Evolutionary conservation across 2,113 vertebrate species (phyloP), one percentile per base, ranked within the genome.

Genomic region (Bambusicola thoracicus): DNA sequence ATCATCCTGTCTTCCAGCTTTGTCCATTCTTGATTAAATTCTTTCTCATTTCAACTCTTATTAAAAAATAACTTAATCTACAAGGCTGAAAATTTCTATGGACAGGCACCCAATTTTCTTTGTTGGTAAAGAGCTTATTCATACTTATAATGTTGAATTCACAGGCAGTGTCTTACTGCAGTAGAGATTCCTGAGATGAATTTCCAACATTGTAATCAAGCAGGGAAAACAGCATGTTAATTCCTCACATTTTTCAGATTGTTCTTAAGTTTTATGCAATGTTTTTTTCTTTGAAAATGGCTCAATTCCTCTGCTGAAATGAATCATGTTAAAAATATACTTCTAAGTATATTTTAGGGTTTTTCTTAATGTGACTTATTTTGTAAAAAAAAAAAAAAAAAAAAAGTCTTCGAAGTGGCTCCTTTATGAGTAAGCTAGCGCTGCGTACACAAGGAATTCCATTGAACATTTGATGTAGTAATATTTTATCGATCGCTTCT

Each of bases 401-500:
- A 25, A 21, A 55, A 32, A 29, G 27, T 68, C 65, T 83, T 59
- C 81, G 46, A 61, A 75, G 24, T 68, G 69, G 30, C 65, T 94
- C 6, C 48, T 83, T 0, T 48, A 58, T 86, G 53, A 68, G 36
- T 89, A 83, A 81, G 43, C 68, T 85, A 91, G 56, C 68, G 58
- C 24, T 81, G 13, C 36, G 30, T 70, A 62, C 75, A 49, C 32
- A 62, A 94, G 93, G 94, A 92, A 92, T 94, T 94, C 93, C 94
- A 90, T 61, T 90, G 96, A 84, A 90, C 61, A 73, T 92, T 96
- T 87, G 85, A 92, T 96, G 83, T 87, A 65, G 82, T 79, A 95
- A 89, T 95, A 94, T 93, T 97, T 93, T 94, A 94, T 96, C n/a
- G 89, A 92, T 94, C 89, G 48, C 65, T 97, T 95, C 91, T 91